A percentile compares a stretch with the other conserved stretches of the same genome.
Evolutionary conservation across 2,113 vertebrate genomes (phyloP).

Genomic region (Malurus elegans): DNA sequence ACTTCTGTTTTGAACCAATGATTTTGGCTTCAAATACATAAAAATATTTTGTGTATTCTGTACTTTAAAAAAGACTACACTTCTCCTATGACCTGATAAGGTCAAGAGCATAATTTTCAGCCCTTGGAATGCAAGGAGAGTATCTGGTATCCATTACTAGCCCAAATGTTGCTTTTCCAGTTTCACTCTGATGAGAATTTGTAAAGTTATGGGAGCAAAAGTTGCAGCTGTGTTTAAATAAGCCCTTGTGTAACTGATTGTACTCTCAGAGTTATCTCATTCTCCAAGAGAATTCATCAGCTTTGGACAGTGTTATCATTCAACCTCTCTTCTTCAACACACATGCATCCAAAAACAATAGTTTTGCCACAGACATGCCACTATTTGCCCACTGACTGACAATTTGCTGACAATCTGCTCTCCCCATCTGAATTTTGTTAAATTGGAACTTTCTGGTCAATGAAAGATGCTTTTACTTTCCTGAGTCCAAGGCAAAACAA

Average conservation of each 20-base stretch:
- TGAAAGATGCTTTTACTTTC: not conserved
- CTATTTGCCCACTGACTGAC: not conserved
- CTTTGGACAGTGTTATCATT: not conserved
- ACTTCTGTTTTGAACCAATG: not conserved
- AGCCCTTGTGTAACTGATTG: not conserved
- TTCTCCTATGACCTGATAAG: not conserved
- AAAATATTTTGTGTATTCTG: not conserved
- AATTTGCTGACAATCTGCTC: conserved; percentile 3
- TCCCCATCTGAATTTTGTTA: not conserved
- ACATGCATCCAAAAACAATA: not conserved
- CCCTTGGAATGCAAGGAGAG: not conserved
- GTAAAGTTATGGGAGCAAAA: not conserved
- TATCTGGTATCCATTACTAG: not conserved
- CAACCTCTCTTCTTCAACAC: not conserved
- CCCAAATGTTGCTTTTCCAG: not conserved
- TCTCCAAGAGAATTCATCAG: not conserved
- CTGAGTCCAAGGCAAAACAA: not conserved
- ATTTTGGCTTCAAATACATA: not conserved
- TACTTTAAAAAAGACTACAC: not conserved
- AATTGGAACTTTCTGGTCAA: not conserved
- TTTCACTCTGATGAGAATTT: not conserved
- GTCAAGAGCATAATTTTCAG: not conserved
- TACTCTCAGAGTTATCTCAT: not conserved
- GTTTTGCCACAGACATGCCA: not conserved
- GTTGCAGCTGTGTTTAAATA: not conserved